Percentiles rank a stretch among this genome's conserved stretches.
phyloP scores from a whole-genome alignment of 2,797 vertebrate species.

The Bucorvus abyssinicus region DNA sequence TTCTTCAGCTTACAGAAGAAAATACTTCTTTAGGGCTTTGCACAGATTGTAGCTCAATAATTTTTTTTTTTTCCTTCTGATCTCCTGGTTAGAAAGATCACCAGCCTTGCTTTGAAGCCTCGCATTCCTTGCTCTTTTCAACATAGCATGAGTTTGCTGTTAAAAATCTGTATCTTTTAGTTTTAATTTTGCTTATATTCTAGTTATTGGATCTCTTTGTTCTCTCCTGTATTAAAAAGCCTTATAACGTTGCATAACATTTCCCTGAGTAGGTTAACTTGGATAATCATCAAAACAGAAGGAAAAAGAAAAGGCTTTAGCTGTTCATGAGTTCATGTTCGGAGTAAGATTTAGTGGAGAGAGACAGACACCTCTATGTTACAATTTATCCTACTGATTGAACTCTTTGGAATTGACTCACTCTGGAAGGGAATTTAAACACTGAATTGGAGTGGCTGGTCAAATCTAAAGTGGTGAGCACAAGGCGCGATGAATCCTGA shows the following conservation, averaged over 20 bases:
- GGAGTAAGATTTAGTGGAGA: neutral
- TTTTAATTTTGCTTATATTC: neutral
- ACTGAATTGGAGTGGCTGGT: neutral
- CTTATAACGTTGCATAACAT: neutral
- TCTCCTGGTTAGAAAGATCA: neutral
- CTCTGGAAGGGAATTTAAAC: neutral
- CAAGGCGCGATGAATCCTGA: neutral
- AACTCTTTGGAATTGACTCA: neutral
- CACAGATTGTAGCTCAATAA: neutral
- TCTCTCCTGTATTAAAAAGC: neutral
- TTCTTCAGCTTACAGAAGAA: neutral
- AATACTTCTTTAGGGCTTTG: neutral
- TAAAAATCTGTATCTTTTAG: neutral
- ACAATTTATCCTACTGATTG: neutral
- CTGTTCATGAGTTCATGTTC: neutral
- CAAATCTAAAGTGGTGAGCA: neutral
- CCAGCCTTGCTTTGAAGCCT: neutral
- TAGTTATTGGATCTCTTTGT: neutral
- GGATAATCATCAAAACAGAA: neutral
- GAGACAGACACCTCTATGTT: neutral
- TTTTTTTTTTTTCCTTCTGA: neutral
- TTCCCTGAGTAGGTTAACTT: neutral
- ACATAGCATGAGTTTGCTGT: neutral
- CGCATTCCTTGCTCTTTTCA: neutral
- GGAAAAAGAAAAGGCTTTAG: neutral